Evolutionary conservation across 2,888 invertebrate genomes (phyloP).

Genomic region (Prosapia bicincta): DNA sequence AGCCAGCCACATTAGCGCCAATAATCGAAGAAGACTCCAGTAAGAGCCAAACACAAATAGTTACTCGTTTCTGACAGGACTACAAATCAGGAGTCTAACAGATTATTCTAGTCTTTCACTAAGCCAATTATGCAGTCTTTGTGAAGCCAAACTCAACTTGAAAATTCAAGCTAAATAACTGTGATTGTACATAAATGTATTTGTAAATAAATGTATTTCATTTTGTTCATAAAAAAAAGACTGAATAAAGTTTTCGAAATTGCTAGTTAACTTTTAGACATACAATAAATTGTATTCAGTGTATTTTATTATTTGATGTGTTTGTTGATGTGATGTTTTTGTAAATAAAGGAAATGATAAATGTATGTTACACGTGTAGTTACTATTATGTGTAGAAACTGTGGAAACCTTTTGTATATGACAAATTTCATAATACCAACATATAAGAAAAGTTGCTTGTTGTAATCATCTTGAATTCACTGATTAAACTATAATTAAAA

Average conservation of each 20-base stretch:
- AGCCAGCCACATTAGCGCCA: background rate
- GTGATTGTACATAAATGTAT: background rate
- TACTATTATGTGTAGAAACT: too few relatives aligned
- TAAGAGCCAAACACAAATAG: background rate
- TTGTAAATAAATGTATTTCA: background rate
- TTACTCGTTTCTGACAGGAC: background rate
- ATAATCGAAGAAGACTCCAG: background rate
- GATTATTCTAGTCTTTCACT: background rate
- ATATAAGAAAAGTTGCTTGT: too few relatives aligned
- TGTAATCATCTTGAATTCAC: too few relatives aligned
- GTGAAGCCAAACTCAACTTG: background rate
- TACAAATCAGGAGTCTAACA: background rate
- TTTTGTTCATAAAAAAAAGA: background rate
- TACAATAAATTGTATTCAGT: background rate
- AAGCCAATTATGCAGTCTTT: background rate
- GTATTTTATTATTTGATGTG: background rate
- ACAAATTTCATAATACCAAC: too few relatives aligned
- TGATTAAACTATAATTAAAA: too few relatives aligned
- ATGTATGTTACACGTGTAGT: background rate
- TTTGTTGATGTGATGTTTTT: background rate
- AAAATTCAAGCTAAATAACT: background rate
- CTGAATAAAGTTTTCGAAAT: background rate
- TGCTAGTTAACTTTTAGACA: background rate
- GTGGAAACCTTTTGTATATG: too few relatives aligned
- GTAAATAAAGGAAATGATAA: background rate